Conservation (phyloP, 2,797 vertebrate genomes). For the Galago senegalensis region DNA sequence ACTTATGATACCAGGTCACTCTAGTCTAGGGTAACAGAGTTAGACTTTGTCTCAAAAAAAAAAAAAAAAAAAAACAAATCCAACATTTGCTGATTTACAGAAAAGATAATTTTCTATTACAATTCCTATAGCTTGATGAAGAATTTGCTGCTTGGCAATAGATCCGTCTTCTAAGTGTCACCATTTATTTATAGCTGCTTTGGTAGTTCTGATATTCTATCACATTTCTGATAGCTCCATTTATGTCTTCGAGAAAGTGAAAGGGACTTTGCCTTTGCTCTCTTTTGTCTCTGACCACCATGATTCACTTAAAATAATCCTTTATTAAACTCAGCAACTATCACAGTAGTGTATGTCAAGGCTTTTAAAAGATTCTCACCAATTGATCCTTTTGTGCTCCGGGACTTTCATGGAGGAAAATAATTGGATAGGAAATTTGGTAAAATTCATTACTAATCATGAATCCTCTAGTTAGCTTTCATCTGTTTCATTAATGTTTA, state of each 20-base stretch:
- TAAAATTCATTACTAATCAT: slow-evolving; percentile 42
- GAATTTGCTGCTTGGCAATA: not conserved
- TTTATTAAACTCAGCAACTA: not conserved
- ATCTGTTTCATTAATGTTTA: not conserved
- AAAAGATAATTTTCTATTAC: not conserved
- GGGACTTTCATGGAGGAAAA: slow-evolving; percentile 34
- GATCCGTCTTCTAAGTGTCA: not conserved
- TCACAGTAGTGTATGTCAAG: not conserved
- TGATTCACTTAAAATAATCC: not conserved
- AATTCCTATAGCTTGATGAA: not conserved
- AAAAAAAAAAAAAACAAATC: too few species aligned
- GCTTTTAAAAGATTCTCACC: slow-evolving; percentile 34
- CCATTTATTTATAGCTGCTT: not conserved
- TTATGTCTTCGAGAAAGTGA: not conserved
- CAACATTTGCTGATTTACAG: not conserved
- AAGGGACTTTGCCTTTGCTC: not conserved
- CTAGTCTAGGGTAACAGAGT: too few species aligned
- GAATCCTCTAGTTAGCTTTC: slow-evolving; percentile 23
- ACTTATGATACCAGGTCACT: too few species aligned
- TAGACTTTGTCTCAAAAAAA: too few species aligned
- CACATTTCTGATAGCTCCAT: not conserved
- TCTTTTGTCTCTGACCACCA: not conserved
- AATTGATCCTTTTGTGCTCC: slow-evolving; percentile 31
- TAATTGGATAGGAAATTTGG: slow-evolving; percentile 44
- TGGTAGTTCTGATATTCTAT: not conserved